These are phyloP conservation scores for Teleopsis dalmanni DNA, from an alignment of 1,140 invertebrate genomes.

Conservation along the genomic window DNA sequence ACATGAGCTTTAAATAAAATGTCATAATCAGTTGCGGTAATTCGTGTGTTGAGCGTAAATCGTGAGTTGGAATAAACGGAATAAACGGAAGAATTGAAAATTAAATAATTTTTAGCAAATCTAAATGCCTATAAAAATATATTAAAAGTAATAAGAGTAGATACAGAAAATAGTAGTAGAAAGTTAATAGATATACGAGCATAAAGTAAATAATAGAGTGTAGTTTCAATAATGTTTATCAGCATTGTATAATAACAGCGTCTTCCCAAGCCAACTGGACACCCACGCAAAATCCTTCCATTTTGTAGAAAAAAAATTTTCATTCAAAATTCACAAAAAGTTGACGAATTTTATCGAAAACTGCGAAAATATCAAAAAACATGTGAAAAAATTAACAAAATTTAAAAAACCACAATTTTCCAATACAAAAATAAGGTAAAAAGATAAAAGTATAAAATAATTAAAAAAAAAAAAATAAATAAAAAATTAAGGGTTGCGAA, in stretches of 20 bases:
- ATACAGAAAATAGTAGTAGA: too few species aligned
- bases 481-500: neutral
- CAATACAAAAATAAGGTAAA: slow-evolving; percentile 28
- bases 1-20: too few species aligned
- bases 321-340: slow-evolving; percentile 30
- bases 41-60: slow-evolving; percentile 10
- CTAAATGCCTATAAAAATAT: too few species aligned
- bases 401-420: slow-evolving; percentile 25
- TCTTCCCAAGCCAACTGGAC: slow-evolving; percentile 11
- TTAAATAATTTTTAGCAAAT: neutral
- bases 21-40: slow-evolving; percentile 13
- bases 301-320: slow-evolving; percentile 6
- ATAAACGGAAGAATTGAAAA: neutral
- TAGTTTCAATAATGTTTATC: too few species aligned
- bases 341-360: slow-evolving; percentile 28
- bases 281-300: neutral
- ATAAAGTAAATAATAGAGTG: too few species aligned
- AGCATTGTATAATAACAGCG: too few species aligned
- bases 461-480: neutral
- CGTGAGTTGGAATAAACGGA: neutral
- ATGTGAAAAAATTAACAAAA: slow-evolving; percentile 30
- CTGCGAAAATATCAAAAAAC: slow-evolving; percentile 24
- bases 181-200: too few species aligned
- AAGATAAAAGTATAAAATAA: neutral
- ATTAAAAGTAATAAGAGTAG: too few species aligned